Evolutionary conservation across 2,113 vertebrate species (phyloP).

Genomic region (Sardina pilchardus): DNA sequence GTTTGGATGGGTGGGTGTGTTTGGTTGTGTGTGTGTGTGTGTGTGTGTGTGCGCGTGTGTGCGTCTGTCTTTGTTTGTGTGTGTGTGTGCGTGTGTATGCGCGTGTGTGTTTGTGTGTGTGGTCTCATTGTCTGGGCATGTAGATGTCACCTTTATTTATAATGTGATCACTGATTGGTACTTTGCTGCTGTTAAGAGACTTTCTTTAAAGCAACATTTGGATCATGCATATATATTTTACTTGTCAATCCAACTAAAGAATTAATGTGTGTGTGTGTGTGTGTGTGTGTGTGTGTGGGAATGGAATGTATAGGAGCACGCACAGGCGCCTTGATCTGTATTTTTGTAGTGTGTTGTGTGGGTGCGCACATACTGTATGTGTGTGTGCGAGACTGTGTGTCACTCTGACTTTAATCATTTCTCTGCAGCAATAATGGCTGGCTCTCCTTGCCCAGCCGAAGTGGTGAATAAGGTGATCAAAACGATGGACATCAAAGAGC

Average conservation of each 20-base stretch:
- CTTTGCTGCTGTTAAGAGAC: too few relatives aligned
- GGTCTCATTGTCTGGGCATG: too few relatives aligned
- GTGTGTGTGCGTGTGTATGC: background rate
- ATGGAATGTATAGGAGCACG: too few relatives aligned
- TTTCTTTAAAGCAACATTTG: too few relatives aligned
- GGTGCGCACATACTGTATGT: background rate
- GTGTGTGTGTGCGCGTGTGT: background rate
- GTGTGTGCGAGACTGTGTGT: background rate
- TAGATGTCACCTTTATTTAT: too few relatives aligned
- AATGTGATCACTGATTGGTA: too few relatives aligned
- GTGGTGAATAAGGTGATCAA: conserved; percentile 69
- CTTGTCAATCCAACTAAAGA: too few relatives aligned
- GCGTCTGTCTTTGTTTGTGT: too few relatives aligned
- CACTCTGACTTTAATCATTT: background rate
- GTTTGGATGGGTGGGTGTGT: background rate
- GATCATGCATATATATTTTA: too few relatives aligned
- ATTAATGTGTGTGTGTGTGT: background rate
- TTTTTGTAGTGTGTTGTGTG: background rate
- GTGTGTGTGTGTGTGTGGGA: background rate
- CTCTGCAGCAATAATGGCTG: conserved; percentile 79
- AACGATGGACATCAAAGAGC: conserved; percentile 71
- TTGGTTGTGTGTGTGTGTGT: background rate
- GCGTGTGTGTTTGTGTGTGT: background rate
- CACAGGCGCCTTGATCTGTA: background rate
- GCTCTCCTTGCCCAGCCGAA: conserved; percentile 82